Evolutionary conservation across 2,888 invertebrate species (phyloP).

Genomic region (Listrodromus nycthemerus): DNA sequence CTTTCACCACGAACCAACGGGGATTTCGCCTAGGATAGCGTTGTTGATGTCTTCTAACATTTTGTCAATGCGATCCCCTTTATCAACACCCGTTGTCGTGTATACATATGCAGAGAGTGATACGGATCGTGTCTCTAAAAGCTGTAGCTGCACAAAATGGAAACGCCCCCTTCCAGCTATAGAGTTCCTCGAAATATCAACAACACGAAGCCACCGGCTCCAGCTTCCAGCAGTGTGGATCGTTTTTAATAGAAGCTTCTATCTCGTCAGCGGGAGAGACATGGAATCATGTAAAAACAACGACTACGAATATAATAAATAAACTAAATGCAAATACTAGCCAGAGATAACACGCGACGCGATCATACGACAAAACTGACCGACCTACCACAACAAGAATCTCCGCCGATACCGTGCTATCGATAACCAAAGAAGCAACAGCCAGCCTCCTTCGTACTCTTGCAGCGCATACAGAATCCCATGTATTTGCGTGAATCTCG

Average conservation of each 20-base stretch:
- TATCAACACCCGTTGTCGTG: neutral
- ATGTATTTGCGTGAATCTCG: neutral
- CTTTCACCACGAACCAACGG: conserved; percentile 11
- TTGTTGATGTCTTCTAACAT: neutral
- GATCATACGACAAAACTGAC: conserved; percentile 65
- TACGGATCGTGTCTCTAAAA: conserved; percentile 8
- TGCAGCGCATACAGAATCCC: neutral
- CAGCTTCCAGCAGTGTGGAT: conserved; percentile 48
- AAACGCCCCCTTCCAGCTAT: conserved; percentile 24
- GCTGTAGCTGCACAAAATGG: conserved; percentile 4
- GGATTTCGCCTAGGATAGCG: neutral
- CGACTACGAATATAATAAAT: conserved; percentile 51
- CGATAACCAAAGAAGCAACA: conserved; percentile 65
- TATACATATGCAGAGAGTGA: conserved; percentile 9
- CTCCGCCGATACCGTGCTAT: conserved; percentile 67
- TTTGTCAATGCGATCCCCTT: conserved; percentile 1
- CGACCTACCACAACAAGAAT: conserved; percentile 74
- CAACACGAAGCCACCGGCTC: conserved; percentile 30
- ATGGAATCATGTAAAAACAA: conserved; percentile 11
- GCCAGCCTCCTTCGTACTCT: conserved; percentile 42
- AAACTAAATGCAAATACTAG: conserved; percentile 24
- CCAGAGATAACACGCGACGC: conserved; percentile 39
- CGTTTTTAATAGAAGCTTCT: conserved; percentile 57
- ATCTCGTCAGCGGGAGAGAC: conserved; percentile 36
- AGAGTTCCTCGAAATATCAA: conserved; percentile 18